These are phyloP conservation scores for Brachionus koreanus DNA, from an alignment of 1,140 invertebrate species.

Conservation along the genomic window DNA sequence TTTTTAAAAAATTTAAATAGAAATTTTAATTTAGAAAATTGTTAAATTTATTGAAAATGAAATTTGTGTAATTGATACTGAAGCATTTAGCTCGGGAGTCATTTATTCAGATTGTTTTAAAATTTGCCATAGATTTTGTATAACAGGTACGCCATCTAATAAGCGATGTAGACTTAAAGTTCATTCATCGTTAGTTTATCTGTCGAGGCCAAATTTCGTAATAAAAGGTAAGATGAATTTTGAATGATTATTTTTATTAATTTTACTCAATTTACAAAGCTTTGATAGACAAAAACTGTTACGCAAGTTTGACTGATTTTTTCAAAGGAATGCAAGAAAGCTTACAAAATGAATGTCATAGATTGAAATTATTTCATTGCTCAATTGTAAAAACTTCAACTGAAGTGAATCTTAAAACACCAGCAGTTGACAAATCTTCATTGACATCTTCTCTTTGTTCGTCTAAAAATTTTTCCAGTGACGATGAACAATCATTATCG, in stretches of 20 bases:
- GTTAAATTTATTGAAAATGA: slow-evolving; percentile 21
- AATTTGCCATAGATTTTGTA: slow-evolving; percentile 7
- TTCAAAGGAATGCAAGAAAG: not conserved
- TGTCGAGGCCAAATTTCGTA: slow-evolving; percentile 25
- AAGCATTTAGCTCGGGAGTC: not conserved
- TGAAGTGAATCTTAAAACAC: not conserved
- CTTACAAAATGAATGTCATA: not conserved
- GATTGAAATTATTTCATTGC: not conserved
- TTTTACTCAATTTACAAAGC: not conserved
- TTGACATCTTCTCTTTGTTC: not conserved
- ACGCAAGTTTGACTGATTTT: not conserved
- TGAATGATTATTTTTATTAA: not conserved
- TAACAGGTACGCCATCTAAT: slow-evolving; percentile 8
- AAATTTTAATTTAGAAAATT: not conserved
- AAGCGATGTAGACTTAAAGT: not conserved
- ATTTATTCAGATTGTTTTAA: slow-evolving; percentile 39
- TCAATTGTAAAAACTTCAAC: slow-evolving; percentile 2
- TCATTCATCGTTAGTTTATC: not conserved
- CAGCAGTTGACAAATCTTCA: not conserved
- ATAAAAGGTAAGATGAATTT: not conserved
- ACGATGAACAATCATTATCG: not conserved
- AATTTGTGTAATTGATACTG: slow-evolving; percentile 10
- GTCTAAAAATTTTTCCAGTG: not conserved
- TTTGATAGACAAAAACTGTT: slow-evolving; percentile 40
- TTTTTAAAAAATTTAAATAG: no score